phyloP scores from a whole-genome alignment of 1,140 invertebrate genomes.

The Galleria mellonella region DNA sequence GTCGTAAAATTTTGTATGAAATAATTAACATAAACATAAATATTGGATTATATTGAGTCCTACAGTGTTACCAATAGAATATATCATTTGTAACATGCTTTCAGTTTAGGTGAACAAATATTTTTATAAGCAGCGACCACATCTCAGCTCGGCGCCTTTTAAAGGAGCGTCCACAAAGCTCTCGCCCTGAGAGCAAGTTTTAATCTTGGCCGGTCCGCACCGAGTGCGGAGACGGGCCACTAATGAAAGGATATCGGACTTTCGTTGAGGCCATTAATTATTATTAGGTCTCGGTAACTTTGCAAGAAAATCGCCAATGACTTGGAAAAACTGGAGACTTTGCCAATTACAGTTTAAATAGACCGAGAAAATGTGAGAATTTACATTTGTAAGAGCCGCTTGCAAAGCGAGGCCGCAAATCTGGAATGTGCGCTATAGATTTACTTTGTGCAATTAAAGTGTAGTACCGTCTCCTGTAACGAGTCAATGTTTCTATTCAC shows the following conservation, averaged over 20 bases:
- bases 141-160: constrained; percentile 37
- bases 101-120: constrained; percentile 18
- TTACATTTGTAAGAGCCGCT: constrained; percentile 10
- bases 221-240: constrained; percentile 32
- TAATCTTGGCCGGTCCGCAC: constrained; percentile 49
- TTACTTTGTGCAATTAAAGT: no score
- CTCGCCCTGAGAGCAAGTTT: constrained; percentile 48
- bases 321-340: constrained; percentile 50
- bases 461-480: no score
- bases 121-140: constrained; percentile 27
- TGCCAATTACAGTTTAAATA: constrained; percentile 45
- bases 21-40: no score
- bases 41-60: no score
- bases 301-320: constrained; percentile 42
- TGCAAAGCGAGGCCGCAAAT: neutral
- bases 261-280: constrained; percentile 65
- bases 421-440: no score
- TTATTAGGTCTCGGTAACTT: constrained; percentile 60
- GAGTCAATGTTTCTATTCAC: no score
- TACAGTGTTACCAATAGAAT: no score
- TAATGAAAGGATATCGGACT: constrained; percentile 71
- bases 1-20: no score
- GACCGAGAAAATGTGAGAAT: constrained; percentile 16
- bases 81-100: neutral
- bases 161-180: constrained; percentile 37